Evolutionary conservation across 2,888 invertebrate genomes (phyloP).

Genomic region (Allophyes oxyacanthae): DNA sequence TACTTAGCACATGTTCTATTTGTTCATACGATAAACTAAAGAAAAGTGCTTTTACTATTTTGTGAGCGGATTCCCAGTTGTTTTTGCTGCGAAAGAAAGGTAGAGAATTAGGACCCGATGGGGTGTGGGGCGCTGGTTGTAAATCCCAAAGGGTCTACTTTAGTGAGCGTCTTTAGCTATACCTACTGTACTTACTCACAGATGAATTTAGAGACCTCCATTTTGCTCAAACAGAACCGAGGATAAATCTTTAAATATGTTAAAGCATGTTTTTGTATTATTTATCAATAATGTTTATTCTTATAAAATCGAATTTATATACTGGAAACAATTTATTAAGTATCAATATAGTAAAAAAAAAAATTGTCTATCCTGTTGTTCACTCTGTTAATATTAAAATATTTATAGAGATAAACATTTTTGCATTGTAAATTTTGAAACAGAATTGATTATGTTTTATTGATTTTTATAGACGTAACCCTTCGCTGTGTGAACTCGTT

Average conservation of each 20-base stretch:
- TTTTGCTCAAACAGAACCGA: constrained; percentile 26
- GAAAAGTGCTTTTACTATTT: constrained; percentile 55
- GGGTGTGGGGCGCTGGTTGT: constrained; percentile 55
- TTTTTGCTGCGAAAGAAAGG: constrained; percentile 57
- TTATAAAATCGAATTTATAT: background rate
- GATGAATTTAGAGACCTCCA: constrained; percentile 49
- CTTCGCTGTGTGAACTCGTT: constrained; percentile 12
- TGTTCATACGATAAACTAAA: constrained; percentile 45
- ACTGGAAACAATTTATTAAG: too few relatives aligned
- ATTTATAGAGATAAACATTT: constrained; percentile 1
- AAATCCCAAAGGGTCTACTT: constrained; percentile 60
- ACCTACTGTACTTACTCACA: constrained; percentile 31
- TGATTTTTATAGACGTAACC: constrained; percentile 28
- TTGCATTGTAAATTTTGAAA: constrained; percentile 35
- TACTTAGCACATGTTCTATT: constrained; percentile 31
- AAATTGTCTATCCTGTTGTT: too few relatives aligned
- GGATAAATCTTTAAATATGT: constrained; percentile 10
- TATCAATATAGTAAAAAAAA: too few relatives aligned
- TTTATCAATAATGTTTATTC: constrained; percentile 14
- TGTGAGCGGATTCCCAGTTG: constrained; percentile 47
- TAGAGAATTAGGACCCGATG: constrained; percentile 56
- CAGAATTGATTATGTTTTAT: constrained; percentile 22
- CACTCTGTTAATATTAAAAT: constrained; percentile 5
- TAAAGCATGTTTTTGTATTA: constrained; percentile 7
- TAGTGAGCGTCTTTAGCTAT: constrained; percentile 56